Evolutionary conservation across 2,113 vertebrate genomes (phyloP).

Genomic region (Rhagologus leucostigma): DNA sequence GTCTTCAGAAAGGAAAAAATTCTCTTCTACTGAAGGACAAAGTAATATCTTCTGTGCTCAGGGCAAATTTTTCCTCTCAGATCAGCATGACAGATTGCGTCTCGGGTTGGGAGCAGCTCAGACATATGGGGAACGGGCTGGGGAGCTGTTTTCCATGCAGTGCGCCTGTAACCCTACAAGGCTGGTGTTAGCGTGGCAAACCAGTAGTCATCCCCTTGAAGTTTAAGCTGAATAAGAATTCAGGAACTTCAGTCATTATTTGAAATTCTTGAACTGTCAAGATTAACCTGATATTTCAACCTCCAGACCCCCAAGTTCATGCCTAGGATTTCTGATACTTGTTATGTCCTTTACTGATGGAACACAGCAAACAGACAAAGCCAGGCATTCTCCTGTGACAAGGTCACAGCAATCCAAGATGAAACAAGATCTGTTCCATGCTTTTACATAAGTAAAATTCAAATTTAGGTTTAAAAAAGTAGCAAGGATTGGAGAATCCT

Average conservation of each 20-base stretch:
- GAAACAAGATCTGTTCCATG: background rate
- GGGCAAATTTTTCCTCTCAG: background rate
- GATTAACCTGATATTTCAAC: background rate
- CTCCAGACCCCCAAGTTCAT: background rate
- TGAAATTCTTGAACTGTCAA: background rate
- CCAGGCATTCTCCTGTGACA: background rate
- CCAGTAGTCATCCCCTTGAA: background rate
- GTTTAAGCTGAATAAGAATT: background rate
- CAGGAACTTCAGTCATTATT: background rate
- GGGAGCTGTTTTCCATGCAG: background rate
- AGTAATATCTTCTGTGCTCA: background rate
- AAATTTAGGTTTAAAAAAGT: background rate
- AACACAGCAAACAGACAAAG: background rate
- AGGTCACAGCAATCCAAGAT: background rate
- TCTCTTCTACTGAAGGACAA: background rate
- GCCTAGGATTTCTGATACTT: background rate
- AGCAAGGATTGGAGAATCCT: background rate
- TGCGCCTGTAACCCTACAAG: rapidly evolving
- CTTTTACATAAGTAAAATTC: background rate
- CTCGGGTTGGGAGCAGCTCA: background rate
- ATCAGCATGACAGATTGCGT: background rate
- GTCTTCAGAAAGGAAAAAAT: background rate
- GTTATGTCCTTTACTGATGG: background rate
- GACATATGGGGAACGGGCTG: background rate
- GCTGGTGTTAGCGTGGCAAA: background rate